phyloP scores from a whole-genome alignment of 2,797 vertebrate genomes.

The Microhierax caerulescens region DNA sequence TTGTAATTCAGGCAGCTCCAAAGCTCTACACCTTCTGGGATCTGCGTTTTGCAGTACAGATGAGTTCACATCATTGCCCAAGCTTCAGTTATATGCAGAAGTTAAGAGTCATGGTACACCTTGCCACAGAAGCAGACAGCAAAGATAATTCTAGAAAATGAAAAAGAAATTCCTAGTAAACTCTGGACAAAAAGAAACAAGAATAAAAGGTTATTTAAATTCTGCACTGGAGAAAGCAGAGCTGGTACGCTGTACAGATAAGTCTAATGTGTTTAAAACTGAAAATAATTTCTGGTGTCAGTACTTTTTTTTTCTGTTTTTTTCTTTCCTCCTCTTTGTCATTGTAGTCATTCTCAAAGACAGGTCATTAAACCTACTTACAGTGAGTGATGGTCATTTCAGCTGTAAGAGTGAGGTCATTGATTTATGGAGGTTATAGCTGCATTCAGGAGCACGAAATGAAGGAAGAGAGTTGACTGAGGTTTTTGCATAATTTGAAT shows the following conservation, averaged over 20 bases:
- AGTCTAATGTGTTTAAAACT: not conserved
- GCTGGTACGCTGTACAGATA: not conserved
- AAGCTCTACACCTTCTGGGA: not conserved
- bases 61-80: not conserved
- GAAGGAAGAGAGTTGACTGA: not conserved
- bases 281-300: not conserved
- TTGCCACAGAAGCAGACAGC: not conserved
- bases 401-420: not conserved
- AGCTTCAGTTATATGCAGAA: not conserved
- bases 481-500: not conserved
- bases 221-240: not conserved
- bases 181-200: not conserved
- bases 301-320: not conserved
- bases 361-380: constrained; percentile 6
- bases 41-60: not conserved
- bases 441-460: not conserved
- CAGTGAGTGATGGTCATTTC: not conserved
- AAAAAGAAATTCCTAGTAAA: not conserved
- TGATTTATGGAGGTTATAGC: constrained; percentile 5
- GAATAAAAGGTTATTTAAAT: not conserved
- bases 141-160: not conserved
- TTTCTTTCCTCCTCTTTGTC: not conserved
- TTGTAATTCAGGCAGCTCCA: not conserved
- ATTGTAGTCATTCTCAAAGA: not conserved
- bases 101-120: not conserved